phyloP scores from a whole-genome alignment of 2,888 invertebrate species.

The Sphinx pinastri region DNA sequence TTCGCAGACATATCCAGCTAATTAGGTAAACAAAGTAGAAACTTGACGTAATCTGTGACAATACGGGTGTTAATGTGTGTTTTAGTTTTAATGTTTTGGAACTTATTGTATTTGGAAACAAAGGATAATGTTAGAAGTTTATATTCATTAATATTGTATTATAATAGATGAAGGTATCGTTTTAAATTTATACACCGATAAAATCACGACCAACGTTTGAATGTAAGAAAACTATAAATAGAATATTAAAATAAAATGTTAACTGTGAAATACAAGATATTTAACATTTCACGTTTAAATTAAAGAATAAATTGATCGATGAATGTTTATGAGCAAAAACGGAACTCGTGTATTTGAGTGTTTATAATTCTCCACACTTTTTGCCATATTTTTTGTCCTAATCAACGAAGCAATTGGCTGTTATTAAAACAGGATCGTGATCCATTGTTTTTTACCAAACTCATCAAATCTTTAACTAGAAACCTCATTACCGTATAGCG shows the following conservation, averaged over 20 bases:
- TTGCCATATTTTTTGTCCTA: neutral
- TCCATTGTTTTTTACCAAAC: neutral
- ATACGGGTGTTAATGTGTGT: conserved; percentile 4
- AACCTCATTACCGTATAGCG: neutral
- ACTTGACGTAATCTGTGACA: neutral
- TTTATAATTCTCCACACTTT: conserved; percentile 2
- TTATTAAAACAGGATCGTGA: conserved; percentile 10
- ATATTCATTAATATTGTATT: neutral
- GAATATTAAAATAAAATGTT: no score
- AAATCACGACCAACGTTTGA: no score
- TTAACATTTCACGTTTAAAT: neutral
- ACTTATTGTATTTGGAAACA: neutral
- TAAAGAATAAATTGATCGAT: neutral
- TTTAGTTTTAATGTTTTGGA: neutral
- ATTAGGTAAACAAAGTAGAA: conserved; percentile 16
- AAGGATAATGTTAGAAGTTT: neutral
- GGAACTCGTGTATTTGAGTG: neutral
- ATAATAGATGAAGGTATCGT: no score
- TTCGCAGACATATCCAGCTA: conserved; percentile 12
- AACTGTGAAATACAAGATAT: no score
- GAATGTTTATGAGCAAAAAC: neutral
- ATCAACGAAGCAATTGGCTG: neutral
- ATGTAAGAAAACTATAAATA: no score
- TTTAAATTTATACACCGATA: no score
- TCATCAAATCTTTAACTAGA: neutral